Percentiles rank a stretch among this genome's conserved stretches.
Evolutionary conservation across 1,140 invertebrate genomes (phyloP).

Genomic region (Anastrepha ludens): DNA sequence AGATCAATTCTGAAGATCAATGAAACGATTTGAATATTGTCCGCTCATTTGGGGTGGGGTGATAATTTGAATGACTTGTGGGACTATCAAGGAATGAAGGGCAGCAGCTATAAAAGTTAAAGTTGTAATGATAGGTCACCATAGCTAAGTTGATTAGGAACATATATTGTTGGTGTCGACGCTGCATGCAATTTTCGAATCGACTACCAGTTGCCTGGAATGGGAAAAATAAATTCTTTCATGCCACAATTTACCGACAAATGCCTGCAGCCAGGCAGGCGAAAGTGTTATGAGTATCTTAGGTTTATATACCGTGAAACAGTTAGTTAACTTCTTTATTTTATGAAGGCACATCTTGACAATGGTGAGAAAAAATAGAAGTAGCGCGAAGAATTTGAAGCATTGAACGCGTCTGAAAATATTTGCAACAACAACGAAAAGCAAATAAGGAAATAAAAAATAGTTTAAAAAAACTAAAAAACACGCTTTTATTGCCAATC

Average conservation of each 20-base stretch:
- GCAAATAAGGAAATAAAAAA: too few species aligned
- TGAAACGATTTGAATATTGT: constrained; percentile 48
- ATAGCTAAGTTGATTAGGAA: constrained; percentile 48
- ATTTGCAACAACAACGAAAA: neutral
- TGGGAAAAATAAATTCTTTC: constrained; percentile 23
- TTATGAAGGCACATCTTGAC: neutral
- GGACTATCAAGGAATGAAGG: neutral
- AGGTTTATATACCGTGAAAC: neutral
- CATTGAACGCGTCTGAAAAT: neutral
- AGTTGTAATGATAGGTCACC: constrained; percentile 47
- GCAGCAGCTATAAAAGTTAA: constrained; percentile 29
- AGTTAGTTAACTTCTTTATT: neutral
- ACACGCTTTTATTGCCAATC: too few species aligned
- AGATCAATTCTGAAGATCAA: constrained; percentile 40
- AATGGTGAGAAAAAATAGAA: neutral
- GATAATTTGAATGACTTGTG: constrained; percentile 40
- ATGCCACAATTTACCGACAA: neutral
- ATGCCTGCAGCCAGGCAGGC: neutral
- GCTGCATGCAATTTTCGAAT: constrained; percentile 8
- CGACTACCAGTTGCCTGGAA: neutral
- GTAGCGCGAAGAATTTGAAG: neutral
- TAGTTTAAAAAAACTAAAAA: too few species aligned
- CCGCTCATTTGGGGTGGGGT: constrained; percentile 1
- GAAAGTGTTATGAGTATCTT: neutral
- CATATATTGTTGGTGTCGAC: neutral